Evolutionary conservation across 2,797 vertebrate species (phyloP).

Genomic region (Gymnothorax reevesii): DNA sequence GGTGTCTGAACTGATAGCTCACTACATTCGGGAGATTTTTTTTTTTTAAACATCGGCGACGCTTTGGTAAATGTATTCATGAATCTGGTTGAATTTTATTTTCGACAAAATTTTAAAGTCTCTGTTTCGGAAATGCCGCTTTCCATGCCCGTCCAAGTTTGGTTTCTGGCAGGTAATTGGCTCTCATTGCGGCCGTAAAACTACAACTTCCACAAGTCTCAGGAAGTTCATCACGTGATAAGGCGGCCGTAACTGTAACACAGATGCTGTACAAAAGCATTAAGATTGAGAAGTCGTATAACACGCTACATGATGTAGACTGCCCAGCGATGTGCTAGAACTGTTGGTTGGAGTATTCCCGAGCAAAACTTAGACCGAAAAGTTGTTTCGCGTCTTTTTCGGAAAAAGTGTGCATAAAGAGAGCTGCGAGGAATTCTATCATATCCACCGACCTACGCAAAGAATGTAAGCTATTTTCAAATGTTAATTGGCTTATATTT

Average conservation of each 20-base stretch:
- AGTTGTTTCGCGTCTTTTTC: background rate
- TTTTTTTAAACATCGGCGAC: background rate
- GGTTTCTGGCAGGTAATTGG: too few relatives aligned
- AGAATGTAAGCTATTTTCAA: background rate
- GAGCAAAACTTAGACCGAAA: background rate
- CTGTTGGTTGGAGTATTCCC: background rate
- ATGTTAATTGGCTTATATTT: background rate
- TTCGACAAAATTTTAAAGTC: too few relatives aligned
- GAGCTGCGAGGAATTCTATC: background rate
- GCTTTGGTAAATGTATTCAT: background rate
- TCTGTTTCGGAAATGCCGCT: too few relatives aligned
- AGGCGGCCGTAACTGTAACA: background rate
- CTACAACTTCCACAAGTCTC: conserved; percentile 1
- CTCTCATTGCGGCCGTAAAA: background rate
- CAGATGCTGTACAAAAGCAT: background rate
- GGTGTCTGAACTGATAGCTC: too few relatives aligned
- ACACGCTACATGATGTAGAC: background rate
- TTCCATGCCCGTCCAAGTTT: too few relatives aligned
- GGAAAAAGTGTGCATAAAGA: background rate
- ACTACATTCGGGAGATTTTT: background rate
- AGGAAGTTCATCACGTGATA: conserved; percentile 25
- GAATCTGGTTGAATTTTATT: too few relatives aligned
- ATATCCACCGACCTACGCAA: background rate
- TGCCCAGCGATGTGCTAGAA: background rate
- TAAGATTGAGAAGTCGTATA: background rate